phyloP scores from a whole-genome alignment of 2,113 vertebrate genomes.

The Epinephelus lanceolatus region DNA sequence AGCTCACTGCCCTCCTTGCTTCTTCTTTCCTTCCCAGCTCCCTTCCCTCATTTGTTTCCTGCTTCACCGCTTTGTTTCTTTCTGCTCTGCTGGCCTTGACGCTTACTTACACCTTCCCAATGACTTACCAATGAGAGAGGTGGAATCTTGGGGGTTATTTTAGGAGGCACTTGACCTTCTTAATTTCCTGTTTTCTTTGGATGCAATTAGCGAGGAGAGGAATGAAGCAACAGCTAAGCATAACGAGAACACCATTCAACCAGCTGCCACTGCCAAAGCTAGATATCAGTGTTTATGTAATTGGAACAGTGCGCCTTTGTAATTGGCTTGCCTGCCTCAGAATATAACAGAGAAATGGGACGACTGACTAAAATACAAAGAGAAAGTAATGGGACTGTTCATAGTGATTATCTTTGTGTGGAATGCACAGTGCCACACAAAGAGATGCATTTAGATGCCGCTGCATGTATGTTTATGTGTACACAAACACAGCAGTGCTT shows the following conservation, averaged over 20 bases:
- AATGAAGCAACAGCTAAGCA: slow-evolving; percentile 41
- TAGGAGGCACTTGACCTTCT: slow-evolving; percentile 60
- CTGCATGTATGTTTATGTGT: background rate
- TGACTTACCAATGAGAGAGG: slow-evolving; percentile 1
- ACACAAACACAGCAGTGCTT: background rate
- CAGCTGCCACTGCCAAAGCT: slow-evolving; percentile 55
- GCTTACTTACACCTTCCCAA: background rate
- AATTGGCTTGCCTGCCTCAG: slow-evolving; percentile 57
- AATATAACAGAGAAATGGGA: slow-evolving; percentile 36
- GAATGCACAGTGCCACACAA: slow-evolving; percentile 13
- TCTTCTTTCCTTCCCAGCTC: background rate
- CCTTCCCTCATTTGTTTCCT: background rate
- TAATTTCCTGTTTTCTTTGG: slow-evolving; percentile 52
- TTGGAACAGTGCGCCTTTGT: slow-evolving; percentile 48
- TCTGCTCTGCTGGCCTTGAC: background rate
- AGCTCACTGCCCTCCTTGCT: background rate
- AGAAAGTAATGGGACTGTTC: slow-evolving; percentile 45
- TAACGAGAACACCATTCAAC: slow-evolving; percentile 52
- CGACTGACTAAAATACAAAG: slow-evolving; percentile 43
- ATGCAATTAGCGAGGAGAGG: slow-evolving; percentile 48
- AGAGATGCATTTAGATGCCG: slow-evolving; percentile 3
- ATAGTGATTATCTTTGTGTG: slow-evolving; percentile 39
- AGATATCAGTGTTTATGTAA: slow-evolving; percentile 70
- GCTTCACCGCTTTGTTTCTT: background rate
- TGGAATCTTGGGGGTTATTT: slow-evolving; percentile 32